Percentiles rank a stretch among this genome's conserved stretches.
Conservation (phyloP, 37 sponge, comb jelly and placozoan species). For the Axinella damicornis region DNA sequence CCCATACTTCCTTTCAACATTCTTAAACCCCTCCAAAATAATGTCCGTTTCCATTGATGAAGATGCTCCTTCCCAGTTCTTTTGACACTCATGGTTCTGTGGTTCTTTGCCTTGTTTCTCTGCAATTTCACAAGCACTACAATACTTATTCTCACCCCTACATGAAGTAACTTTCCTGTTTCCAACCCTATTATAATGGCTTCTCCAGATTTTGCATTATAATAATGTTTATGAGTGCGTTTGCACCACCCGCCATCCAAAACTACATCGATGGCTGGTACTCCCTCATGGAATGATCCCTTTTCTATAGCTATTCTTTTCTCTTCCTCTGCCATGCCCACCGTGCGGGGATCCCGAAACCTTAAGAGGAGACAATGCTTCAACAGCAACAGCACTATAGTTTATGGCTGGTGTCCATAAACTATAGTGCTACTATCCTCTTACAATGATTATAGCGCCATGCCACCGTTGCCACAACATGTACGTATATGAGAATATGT, state of each 20-base stretch:
- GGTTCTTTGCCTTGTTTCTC: neutral
- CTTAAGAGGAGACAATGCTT: too few species aligned
- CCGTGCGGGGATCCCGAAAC: too few species aligned
- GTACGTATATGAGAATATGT: too few species aligned
- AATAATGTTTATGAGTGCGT: constrained; percentile 59
- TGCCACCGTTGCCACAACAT: too few species aligned
- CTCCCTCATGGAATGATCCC: constrained; percentile 34
- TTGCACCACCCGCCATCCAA: constrained; percentile 74
- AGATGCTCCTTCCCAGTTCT: constrained; percentile 53
- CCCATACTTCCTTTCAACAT: constrained; percentile 38
- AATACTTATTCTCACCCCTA: constrained; percentile 70
- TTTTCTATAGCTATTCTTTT: constrained; percentile 28
- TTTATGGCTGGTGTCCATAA: too few species aligned
- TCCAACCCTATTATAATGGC: constrained; percentile 60
- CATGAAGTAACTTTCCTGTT: constrained; percentile 39
- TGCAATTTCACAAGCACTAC: constrained; percentile 25
- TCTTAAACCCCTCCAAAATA: constrained; percentile 57
- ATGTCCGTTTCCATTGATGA: constrained; percentile 65
- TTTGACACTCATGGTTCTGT: neutral
- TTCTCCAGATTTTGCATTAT: constrained; percentile 74
- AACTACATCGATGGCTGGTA: constrained; percentile 57
- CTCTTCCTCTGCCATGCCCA: constrained; percentile 37
- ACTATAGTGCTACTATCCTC: too few species aligned
- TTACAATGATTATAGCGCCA: too few species aligned
- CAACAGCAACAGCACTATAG: too few species aligned